Evolutionary conservation across 35 echinoderm and acorn worm genomes (phyloP), one percentile per base, ranked within the genome.

Genomic region (Hemicentrotus pulcherrimus): DNA sequence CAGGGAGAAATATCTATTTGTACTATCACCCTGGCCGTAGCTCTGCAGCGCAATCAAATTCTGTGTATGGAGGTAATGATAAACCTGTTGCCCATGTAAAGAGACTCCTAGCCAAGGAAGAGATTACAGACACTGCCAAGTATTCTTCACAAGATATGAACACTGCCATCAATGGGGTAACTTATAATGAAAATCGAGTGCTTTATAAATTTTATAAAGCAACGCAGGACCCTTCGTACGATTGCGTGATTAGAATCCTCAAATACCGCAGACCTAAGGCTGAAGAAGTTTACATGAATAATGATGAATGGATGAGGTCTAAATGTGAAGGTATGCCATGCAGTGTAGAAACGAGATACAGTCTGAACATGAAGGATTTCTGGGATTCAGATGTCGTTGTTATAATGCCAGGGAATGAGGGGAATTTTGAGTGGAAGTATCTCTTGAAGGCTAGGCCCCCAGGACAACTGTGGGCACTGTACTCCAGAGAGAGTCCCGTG

Each of bases 401-500:
- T 86, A 95, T 97, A 28, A 97, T 97, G 96, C 96, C 96, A 15
- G 96, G 96, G 9, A 94, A 94, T 19, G 95, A 95, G 24, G 47
- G 48, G 31, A 95, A 94, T 32, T 97, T 92, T 70, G 61, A 92
- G 28, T 97, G 96, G 96, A 92, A 86, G 9, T 91, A 93, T 31
- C 78, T 97, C 30, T 47, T 97, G 24, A 94, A 85, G 15, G 88
- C 71, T 28, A 95, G 96, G 46, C 96, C 96, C 28, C 94, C 94
- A 24, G 96, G 96, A 19, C 96, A 97, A 52, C 94, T 88, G 22
- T 97, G 96, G 96, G 96, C 70, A 46, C 94, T 97, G 14, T 97
- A 97, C 46, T 78, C 96, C 8, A 95, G 91, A 94, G 96, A 97
- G 47, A 97, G 96, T 88, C 96, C 96, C n/a, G 94, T 97, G 31